Conservation (phyloP, 2,888 invertebrate genomes). For the Dicycla oo region DNA sequence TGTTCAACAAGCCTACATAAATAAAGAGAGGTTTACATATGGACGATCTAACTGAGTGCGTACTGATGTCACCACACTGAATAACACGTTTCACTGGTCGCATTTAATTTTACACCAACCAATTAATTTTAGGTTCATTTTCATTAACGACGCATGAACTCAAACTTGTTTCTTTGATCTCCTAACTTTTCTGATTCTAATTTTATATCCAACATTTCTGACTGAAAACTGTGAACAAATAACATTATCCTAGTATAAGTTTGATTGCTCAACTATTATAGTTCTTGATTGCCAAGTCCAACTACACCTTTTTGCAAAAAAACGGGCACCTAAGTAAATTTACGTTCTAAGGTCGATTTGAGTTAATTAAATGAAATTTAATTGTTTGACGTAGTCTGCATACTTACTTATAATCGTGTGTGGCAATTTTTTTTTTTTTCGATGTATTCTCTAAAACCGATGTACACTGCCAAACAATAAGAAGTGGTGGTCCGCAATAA, state of each 20-base stretch:
- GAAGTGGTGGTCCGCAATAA: no score
- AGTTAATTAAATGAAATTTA: no score
- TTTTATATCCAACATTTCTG: constrained; percentile 28
- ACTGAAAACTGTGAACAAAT: constrained; percentile 36
- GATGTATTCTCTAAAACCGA: no score
- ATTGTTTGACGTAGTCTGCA: no score
- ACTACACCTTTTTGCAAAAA: no score
- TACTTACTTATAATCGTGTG: no score
- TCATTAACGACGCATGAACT: constrained; percentile 43
- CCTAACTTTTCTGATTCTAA: constrained; percentile 34
- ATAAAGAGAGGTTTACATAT: constrained; percentile 65
- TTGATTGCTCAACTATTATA: constrained; percentile 19
- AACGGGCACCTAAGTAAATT: no score
- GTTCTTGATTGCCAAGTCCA: constrained; percentile 23
- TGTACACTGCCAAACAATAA: no score
- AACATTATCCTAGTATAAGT: constrained; percentile 25
- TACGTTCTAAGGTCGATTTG: no score
- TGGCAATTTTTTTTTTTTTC: no score
- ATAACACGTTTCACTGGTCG: constrained; percentile 68
- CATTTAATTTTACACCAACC: constrained; percentile 63
- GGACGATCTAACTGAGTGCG: constrained; percentile 64
- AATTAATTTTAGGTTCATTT: constrained; percentile 57
- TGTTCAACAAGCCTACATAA: constrained; percentile 62
- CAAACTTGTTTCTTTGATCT: constrained; percentile 47
- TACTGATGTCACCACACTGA: constrained; percentile 70